phyloP scores from a whole-genome alignment of 1,140 invertebrate genomes.

The Drosophila jambulina region DNA sequence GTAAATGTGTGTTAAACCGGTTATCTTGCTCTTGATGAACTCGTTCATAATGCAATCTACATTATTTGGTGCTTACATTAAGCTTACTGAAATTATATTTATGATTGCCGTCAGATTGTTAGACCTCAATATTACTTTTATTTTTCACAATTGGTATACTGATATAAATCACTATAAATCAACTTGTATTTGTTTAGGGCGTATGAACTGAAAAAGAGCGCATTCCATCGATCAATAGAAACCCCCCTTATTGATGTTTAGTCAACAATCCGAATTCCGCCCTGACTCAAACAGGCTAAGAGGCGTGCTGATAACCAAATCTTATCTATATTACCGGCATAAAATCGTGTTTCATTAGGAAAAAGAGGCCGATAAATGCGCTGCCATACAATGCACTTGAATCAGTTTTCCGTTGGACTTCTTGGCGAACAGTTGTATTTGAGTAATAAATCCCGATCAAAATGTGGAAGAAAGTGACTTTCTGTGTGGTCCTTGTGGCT shows the following conservation, averaged over 20 bases:
- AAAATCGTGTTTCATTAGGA: constrained; percentile 20
- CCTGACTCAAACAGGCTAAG: constrained; percentile 33
- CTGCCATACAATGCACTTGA: not conserved
- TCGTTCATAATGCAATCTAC: not conserved
- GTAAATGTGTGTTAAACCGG: not conserved
- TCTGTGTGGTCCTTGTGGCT: constrained; percentile 46
- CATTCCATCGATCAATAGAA: constrained; percentile 1
- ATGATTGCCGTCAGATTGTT: not conserved
- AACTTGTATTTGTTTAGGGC: not conserved
- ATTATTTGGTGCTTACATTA: not conserved
- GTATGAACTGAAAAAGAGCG: not conserved
- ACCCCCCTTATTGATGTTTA: constrained; percentile 11
- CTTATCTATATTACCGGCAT: constrained; percentile 49
- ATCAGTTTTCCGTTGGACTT: constrained; percentile 20
- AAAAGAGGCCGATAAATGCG: constrained; percentile 1
- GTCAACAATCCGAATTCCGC: constrained; percentile 13
- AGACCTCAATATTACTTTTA: not conserved
- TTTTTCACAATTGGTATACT: not conserved
- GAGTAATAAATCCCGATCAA: not conserved
- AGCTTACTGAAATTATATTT: constrained; percentile 5
- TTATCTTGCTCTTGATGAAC: not conserved
- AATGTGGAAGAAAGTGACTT: constrained; percentile 58
- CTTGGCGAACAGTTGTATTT: not conserved
- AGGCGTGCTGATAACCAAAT: constrained; percentile 15
- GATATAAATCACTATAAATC: not conserved